Percentiles rank a stretch among this genome's conserved stretches.
Conservation (phyloP, 1,140 invertebrate species). For the Zaprionus africanus region DNA sequence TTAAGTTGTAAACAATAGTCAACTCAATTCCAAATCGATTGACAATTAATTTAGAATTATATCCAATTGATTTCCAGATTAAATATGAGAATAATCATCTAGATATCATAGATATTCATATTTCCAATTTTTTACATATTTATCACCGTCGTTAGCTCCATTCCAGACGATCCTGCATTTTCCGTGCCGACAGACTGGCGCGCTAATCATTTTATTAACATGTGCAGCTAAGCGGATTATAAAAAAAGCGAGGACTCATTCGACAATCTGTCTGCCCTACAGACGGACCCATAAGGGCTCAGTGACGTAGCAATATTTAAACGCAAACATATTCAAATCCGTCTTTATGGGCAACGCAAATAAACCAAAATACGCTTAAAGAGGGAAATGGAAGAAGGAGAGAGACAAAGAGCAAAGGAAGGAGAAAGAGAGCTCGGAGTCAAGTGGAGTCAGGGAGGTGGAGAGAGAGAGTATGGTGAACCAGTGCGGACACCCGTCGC, state of each 20-base stretch:
- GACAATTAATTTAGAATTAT: too few relatives aligned
- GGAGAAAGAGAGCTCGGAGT: constrained; percentile 31
- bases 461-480: constrained; percentile 1
- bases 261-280: constrained; percentile 12
- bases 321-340: constrained; percentile 78
- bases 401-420: not conserved
- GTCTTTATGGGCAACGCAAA: constrained; percentile 70
- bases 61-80: too few relatives aligned
- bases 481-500: constrained; percentile 60
- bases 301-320: constrained; percentile 68
- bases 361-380: constrained; percentile 44
- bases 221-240: constrained; percentile 77
- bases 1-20: too few relatives aligned
- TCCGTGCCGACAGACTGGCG: constrained; percentile 2
- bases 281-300: constrained; percentile 14
- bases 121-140: not conserved
- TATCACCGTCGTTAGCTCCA: not conserved
- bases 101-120: too few relatives aligned
- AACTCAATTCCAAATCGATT: too few relatives aligned
- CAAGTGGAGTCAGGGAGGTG: constrained; percentile 55
- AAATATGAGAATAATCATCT: too few relatives aligned
- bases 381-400: not conserved
- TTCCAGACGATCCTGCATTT: not conserved
- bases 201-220: constrained; percentile 77
- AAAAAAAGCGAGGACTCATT: constrained; percentile 43